Percentiles rank a stretch among this genome's conserved stretches.
These are phyloP conservation scores for Liolophura sinensis DNA, from an alignment of 1,140 invertebrate genomes.

Conservation along the genomic window DNA sequence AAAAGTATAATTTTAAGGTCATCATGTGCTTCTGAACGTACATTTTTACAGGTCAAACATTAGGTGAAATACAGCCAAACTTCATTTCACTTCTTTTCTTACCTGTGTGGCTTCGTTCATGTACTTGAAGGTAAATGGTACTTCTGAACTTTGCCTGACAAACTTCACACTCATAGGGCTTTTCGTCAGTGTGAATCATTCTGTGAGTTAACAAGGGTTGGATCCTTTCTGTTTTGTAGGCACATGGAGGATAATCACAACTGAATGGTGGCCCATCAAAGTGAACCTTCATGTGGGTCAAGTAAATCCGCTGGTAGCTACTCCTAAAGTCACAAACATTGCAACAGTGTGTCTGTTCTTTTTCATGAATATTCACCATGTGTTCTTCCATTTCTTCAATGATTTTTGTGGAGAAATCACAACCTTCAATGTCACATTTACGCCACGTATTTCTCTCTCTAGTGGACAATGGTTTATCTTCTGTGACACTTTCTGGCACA, in stretches of 20 bases:
- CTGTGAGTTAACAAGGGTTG: conserved; percentile 64
- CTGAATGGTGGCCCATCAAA: conserved; percentile 68
- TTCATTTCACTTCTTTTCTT: not conserved
- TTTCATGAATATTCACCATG: conserved; percentile 51
- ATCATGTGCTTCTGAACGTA: no score
- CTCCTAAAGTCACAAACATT: conserved; percentile 68
- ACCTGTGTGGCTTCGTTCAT: conserved; percentile 61
- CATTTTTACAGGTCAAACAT: no score
- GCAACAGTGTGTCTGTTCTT: conserved; percentile 64
- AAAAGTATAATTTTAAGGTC: no score
- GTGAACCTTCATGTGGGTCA: conserved; percentile 68
- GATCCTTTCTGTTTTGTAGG: conserved; percentile 62
- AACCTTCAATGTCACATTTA: conserved; percentile 25
- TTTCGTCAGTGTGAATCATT: conserved; percentile 62
- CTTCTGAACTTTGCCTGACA: conserved; percentile 60
- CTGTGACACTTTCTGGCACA: not conserved
- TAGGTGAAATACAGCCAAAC: no score
- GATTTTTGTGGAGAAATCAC: conserved; percentile 27
- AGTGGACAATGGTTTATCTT: conserved; percentile 7
- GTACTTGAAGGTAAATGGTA: conserved; percentile 60
- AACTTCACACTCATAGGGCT: conserved; percentile 61
- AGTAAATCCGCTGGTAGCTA: conserved; percentile 69
- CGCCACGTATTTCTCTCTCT: no score
- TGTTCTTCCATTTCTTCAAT: conserved; percentile 28
- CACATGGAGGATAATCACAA: conserved; percentile 65